Percentiles rank a stretch among this genome's conserved stretches.
Evolutionary conservation across 2,797 vertebrate species (phyloP).

Genomic region (Sebastes dallii): DNA sequence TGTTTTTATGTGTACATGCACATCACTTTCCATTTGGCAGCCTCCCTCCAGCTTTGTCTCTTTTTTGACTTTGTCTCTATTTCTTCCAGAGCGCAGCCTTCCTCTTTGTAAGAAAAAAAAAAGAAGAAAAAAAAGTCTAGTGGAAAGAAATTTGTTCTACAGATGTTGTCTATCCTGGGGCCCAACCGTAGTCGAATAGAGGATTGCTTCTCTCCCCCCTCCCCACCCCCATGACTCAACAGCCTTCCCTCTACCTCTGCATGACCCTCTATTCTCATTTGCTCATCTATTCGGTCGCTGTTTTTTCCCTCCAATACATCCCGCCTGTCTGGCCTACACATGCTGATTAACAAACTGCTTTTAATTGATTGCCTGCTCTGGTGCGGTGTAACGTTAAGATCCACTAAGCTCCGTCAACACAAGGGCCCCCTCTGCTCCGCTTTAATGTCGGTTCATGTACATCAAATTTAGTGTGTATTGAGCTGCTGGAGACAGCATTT

Average conservation of each 20-base stretch:
- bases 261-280: constrained; percentile 38
- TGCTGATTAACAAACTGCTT: constrained; percentile 20
- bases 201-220: not conserved
- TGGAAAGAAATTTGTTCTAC: constrained; percentile 66
- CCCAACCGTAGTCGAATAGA: constrained; percentile 6
- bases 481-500: not conserved
- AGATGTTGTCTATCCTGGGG: constrained; percentile 67
- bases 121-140: constrained; percentile 21
- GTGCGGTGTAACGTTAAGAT: not conserved
- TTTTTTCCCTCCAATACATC: not conserved
- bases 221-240: constrained; percentile 7
- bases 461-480: not conserved
- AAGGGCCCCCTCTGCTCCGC: constrained; percentile 12
- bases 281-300: not conserved
- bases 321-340: not conserved
- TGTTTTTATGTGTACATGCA: not conserved
- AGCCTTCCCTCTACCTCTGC: constrained; percentile 52
- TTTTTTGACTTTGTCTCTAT: not conserved
- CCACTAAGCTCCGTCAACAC: constrained; percentile 13
- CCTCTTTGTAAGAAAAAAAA: not conserved
- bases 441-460: constrained; percentile 45
- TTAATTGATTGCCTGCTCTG: constrained; percentile 36
- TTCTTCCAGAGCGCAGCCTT: not conserved
- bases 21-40: not conserved
- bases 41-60: not conserved